phyloP scores from a whole-genome alignment of 2,888 invertebrate genomes.

The Troides helena region DNA sequence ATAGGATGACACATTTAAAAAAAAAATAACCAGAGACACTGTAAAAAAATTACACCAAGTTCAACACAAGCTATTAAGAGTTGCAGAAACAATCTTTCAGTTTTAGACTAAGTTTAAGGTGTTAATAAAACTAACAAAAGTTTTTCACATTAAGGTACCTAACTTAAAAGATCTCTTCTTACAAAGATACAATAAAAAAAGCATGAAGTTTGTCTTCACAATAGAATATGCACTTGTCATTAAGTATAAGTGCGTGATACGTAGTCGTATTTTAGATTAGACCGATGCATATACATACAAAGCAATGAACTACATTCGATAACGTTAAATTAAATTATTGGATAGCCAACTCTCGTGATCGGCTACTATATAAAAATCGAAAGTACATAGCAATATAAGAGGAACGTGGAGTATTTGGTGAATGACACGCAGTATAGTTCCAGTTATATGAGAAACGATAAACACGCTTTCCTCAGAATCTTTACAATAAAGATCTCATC shows the following conservation, averaged over 20 bases:
- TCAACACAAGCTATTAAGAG: no score
- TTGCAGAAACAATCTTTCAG: no score
- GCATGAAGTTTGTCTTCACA: no score
- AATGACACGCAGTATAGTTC: neutral
- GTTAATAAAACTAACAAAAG: no score
- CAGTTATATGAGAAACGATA: no score
- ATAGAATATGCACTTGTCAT: no score
- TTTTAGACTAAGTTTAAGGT: no score
- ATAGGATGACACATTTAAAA: neutral
- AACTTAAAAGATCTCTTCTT: no score
- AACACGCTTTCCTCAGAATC: neutral
- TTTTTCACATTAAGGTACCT: no score
- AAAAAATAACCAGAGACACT: no score
- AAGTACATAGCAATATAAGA: constrained; percentile 13
- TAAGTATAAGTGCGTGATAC: constrained; percentile 21
- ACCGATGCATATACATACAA: constrained; percentile 7
- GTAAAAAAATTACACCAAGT: no score
- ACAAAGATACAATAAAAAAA: no score
- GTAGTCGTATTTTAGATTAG: constrained; percentile 22
- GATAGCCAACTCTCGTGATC: constrained; percentile 18
- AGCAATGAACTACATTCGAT: constrained; percentile 6
- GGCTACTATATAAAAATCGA: constrained; percentile 11
- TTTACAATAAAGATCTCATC: neutral
- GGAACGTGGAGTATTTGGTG: constrained; percentile 1
- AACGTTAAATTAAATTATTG: constrained; percentile 21